A percentile compares a stretch with the other conserved stretches of the same genome.
Conservation (phyloP, 1,140 invertebrate genomes). For the Formica exsecta region DNA sequence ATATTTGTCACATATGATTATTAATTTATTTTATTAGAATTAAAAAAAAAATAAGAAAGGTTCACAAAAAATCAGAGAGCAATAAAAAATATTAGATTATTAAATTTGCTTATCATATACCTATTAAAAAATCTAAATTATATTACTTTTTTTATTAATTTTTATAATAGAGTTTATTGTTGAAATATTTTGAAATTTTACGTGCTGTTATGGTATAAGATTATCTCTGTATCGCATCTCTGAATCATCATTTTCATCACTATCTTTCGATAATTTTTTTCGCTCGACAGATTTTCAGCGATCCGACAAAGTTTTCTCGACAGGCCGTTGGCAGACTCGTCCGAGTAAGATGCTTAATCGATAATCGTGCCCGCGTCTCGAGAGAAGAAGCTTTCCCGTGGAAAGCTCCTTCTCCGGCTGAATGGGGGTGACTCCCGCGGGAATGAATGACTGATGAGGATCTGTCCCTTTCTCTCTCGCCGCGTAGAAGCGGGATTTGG, state of each 20-base stretch:
- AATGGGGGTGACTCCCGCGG: slow-evolving; percentile 67
- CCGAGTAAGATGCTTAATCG: slow-evolving; percentile 63
- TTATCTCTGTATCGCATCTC: background rate
- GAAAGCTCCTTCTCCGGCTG: slow-evolving; percentile 46
- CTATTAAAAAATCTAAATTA: no score
- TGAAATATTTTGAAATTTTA: background rate
- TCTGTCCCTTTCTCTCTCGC: background rate
- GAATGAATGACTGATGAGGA: slow-evolving; percentile 78
- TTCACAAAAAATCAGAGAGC: no score
- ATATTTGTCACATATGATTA: no score
- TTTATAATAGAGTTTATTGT: background rate
- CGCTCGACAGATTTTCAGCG: background rate
- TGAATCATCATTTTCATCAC: slow-evolving; percentile 1
- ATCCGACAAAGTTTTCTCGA: slow-evolving; percentile 31
- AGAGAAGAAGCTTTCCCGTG: slow-evolving; percentile 32
- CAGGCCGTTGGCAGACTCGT: slow-evolving; percentile 17
- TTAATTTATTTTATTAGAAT: no score
- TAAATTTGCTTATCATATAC: no score
- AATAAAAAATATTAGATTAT: no score
- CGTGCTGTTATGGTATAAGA: background rate
- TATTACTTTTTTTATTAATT: no score
- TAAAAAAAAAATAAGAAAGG: no score
- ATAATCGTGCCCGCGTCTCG: slow-evolving; percentile 64
- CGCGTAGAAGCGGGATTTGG: background rate
- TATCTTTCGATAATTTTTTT: background rate